Evolutionary conservation across 92 coral and sea anemone genomes (phyloP), one percentile per base, ranked within the genome.

Genomic region (Phymanthus crucifer): DNA sequence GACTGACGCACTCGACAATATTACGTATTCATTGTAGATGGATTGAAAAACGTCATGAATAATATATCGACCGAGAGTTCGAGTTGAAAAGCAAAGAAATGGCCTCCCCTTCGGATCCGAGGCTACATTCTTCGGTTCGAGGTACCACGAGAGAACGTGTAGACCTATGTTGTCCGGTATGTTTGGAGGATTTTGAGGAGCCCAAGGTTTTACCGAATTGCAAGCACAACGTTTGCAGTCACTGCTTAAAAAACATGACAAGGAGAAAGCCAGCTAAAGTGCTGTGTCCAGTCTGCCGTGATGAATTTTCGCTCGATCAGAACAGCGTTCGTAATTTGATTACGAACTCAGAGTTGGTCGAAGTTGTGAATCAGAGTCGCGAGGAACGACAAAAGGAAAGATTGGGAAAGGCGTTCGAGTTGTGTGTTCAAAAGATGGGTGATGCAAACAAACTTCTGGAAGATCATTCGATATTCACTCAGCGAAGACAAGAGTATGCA

Each of bases 121-220:
- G 50, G 50, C 26, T 48, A 38, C n/a, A 3, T 27, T 50, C 31
- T 21, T 47, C 18, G 37, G 24, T 64, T 37, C 68, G 34, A 2
- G 35, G 68, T 11, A 26, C 56, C 32, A 33, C 71, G 38, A 77
- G 72, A 37, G 81, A 77, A 26, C 40, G 69, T 4, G 23, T 77
- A 57, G 85, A 90, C 45, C 75, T 73, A 3, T 69, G 83, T 40
- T 92, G 94, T 71, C 94, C 93, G 19, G 83, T 87, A 33, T 92
- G 97, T 70, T 67, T 90, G 4, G 89, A 88, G 69, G 91, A 78
- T 72, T 79, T 84, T 77, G 91, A 90, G 50, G 97, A 87, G 24
- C 87, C 93, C 0, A 90, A 90, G 76, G 47, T 83, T 65, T 81
- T 92, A 21, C 88, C 90, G 56, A 76, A 76, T 24, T 92, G 97